Conservation (phyloP, 2,797 vertebrate species). For the Leptodactylus fallax region DNA sequence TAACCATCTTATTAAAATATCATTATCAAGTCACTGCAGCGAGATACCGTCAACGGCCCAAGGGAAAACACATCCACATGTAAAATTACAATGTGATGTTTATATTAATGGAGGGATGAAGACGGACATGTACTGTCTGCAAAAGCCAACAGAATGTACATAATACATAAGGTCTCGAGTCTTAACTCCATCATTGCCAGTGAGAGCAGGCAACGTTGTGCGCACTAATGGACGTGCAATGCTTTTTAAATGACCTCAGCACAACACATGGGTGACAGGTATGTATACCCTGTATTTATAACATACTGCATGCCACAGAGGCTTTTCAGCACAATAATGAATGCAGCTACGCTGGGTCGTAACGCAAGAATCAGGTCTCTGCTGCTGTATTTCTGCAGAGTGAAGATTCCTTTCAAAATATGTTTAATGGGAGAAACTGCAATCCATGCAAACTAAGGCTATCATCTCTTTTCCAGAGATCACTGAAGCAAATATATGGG, state of each 20-base stretch:
- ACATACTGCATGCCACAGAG: conserved; percentile 64
- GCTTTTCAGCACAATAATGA: conserved; percentile 71
- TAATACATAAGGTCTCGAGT: neutral
- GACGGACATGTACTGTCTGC: neutral
- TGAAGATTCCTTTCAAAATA: neutral
- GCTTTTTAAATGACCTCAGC: conserved; percentile 63
- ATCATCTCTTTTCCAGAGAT: neutral
- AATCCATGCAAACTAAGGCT: conserved; percentile 3
- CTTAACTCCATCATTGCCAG: conserved; percentile 46
- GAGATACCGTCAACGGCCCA: neutral
- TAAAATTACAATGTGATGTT: conserved; percentile 4
- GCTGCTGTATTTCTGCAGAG: neutral
- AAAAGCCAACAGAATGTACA: neutral
- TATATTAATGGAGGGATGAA: neutral
- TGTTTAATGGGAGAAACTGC: neutral
- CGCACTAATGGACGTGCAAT: conserved; percentile 62
- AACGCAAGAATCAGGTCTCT: neutral
- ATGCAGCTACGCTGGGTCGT: conserved; percentile 63
- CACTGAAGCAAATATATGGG: conserved; percentile 27
- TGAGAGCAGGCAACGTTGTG: conserved; percentile 8
- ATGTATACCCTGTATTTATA: conserved; percentile 65
- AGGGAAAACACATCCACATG: conserved; percentile 23
- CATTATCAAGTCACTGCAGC: conserved; percentile 57
- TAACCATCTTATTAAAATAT: conserved; percentile 54
- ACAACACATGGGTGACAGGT: conserved; percentile 65